Conservation (phyloP, 37 sponge, comb jelly and placozoan genomes). For the Cliona cf. orientalis region DNA sequence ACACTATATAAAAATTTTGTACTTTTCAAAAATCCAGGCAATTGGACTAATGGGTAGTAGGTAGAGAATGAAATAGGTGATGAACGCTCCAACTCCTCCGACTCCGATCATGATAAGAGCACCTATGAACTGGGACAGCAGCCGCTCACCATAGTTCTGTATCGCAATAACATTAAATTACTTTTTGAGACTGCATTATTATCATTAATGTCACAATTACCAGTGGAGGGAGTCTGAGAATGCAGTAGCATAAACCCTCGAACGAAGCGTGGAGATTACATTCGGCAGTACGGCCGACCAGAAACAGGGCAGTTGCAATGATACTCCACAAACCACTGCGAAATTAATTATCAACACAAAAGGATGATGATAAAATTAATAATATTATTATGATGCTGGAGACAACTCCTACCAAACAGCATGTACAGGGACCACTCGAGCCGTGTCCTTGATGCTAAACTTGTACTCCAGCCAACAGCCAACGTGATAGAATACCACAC, state of each 20-base stretch:
- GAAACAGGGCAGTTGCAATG: conserved; percentile 63
- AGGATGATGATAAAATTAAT: no score
- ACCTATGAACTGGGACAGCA: conserved; percentile 60
- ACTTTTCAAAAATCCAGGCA: conserved; percentile 30
- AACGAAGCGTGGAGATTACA: conserved; percentile 83
- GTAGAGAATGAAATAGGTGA: conserved; percentile 68
- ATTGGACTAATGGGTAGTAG: conserved; percentile 58
- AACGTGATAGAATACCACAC: conserved; percentile 85
- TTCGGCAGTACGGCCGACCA: background rate
- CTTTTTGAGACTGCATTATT: background rate
- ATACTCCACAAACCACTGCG: conserved; percentile 85
- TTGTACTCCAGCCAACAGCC: conserved; percentile 89
- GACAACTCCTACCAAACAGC: conserved; percentile 84
- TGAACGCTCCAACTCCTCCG: conserved; percentile 22
- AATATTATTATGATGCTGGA: no score
- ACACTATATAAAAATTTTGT: no score
- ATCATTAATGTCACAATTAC: conserved; percentile 26
- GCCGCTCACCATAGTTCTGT: conserved; percentile 60
- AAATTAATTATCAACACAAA: background rate
- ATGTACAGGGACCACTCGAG: conserved; percentile 89
- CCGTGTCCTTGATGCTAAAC: conserved; percentile 82
- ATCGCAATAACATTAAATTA: background rate
- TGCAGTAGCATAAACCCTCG: conserved; percentile 83
- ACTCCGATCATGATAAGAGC: conserved; percentile 69
- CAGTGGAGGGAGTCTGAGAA: conserved; percentile 66